Evolutionary conservation across 2,113 vertebrate species (phyloP).

Genomic region (Propithecus coquereli): DNA sequence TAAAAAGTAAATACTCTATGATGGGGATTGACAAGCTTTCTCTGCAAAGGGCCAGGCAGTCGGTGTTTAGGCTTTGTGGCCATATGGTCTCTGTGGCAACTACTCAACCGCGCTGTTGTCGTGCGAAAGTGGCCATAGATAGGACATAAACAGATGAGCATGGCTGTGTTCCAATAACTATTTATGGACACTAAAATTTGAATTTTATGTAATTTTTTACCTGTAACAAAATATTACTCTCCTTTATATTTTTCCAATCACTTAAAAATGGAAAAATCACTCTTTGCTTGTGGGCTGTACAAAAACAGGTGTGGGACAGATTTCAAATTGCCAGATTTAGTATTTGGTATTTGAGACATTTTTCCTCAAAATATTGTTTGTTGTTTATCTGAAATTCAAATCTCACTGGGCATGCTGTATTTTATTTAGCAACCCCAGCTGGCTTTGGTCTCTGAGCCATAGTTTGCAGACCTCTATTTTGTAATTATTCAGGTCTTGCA

Average conservation of each 20-base stretch:
- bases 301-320: background rate
- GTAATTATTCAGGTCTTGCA: background rate
- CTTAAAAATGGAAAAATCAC: background rate
- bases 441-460: background rate
- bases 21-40: background rate
- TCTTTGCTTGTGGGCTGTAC: background rate
- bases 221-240: background rate
- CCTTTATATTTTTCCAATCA: background rate
- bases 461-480: background rate
- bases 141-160: background rate
- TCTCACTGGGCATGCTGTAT: background rate
- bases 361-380: background rate
- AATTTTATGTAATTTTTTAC: background rate
- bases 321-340: background rate
- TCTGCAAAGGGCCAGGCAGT: background rate
- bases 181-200: background rate
- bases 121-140: background rate
- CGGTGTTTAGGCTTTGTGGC: background rate
- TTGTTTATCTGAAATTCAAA: conserved; percentile 32
- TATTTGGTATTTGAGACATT: background rate
- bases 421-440: background rate
- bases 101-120: background rate
- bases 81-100: background rate
- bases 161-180: background rate
- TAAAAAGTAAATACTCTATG: background rate